Conservation (phyloP, 2,797 vertebrate genomes). For the Craterocephalus amniculus region DNA sequence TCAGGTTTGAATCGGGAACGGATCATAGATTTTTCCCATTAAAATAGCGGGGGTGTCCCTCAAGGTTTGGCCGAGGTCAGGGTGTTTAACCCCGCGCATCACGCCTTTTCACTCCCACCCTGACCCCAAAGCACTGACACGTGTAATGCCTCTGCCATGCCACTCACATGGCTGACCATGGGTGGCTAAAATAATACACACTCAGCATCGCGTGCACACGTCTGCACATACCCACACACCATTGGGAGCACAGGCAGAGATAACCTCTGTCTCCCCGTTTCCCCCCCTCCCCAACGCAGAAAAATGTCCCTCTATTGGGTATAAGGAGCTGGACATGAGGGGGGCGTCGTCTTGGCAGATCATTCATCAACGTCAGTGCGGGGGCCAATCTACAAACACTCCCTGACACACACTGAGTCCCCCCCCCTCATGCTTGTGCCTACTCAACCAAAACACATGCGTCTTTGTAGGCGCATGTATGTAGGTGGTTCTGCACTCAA, state of each 20-base stretch:
- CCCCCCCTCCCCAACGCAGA: constrained; percentile 7
- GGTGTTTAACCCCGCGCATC: constrained; percentile 79
- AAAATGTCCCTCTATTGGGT: constrained; percentile 64
- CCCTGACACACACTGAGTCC: constrained; percentile 68
- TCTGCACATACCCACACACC: constrained; percentile 38
- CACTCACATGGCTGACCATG: constrained; percentile 37
- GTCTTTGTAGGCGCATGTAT: constrained; percentile 37
- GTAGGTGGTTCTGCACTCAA: constrained; percentile 27
- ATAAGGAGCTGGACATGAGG: constrained; percentile 63
- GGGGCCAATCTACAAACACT: constrained; percentile 53
- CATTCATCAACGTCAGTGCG: constrained; percentile 84
- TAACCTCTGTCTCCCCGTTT: constrained; percentile 36
- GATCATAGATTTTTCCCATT: constrained; percentile 70
- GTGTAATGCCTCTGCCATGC: constrained; percentile 59
- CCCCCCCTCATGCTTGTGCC: constrained; percentile 46
- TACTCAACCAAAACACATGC: constrained; percentile 51
- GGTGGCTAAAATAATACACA: constrained; percentile 56
- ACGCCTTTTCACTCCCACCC: constrained; percentile 59
- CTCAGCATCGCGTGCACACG: constrained; percentile 40
- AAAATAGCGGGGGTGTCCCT: constrained; percentile 46
- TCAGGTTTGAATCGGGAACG: constrained; percentile 49
- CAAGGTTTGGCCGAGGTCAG: constrained; percentile 58
- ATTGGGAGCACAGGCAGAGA: constrained; percentile 48
- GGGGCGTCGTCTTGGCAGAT: constrained; percentile 75
- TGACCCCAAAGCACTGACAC: constrained; percentile 65